These are phyloP conservation scores for Drosophila auraria DNA, from an alignment of 1,140 invertebrate genomes.

Conservation along the genomic window DNA sequence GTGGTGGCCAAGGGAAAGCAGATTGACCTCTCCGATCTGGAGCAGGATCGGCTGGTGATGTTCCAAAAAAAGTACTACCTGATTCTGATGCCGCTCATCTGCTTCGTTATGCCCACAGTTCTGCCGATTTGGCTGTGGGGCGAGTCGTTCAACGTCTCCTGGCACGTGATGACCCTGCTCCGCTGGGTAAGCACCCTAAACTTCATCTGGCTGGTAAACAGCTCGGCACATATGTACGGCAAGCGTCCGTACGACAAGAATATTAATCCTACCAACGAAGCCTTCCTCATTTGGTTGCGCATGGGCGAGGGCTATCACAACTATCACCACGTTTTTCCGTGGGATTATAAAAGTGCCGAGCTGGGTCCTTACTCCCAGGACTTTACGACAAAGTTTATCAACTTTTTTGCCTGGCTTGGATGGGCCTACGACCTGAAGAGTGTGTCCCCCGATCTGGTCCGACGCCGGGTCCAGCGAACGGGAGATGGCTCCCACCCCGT, in stretches of 20 bases:
- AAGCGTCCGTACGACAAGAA: constrained; percentile 95
- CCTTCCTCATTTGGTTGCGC: constrained; percentile 87
- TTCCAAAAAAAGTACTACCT: constrained; percentile 96
- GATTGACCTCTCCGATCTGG: constrained; percentile 95
- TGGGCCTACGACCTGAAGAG: constrained; percentile 95
- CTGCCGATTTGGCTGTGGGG: constrained; percentile 94
- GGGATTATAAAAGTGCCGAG: constrained; percentile 96
- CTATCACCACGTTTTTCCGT: constrained; percentile 97
- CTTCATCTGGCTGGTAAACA: constrained; percentile 98
- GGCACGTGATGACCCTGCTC: constrained; percentile 92
- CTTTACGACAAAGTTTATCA: constrained; percentile 93
- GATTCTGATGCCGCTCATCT: constrained; percentile 91
- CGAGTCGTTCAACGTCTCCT: constrained; percentile 92
- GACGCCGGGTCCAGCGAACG: constrained; percentile 89
- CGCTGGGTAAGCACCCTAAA: constrained; percentile 95
- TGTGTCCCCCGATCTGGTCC: constrained; percentile 90
- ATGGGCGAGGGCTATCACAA: constrained; percentile 97
- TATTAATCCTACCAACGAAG: constrained; percentile 92
- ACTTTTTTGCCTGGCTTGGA: constrained; percentile 93
- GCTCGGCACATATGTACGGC: constrained; percentile 96
- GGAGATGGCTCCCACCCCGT: constrained; percentile 91
- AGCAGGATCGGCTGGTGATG: constrained; percentile 91
- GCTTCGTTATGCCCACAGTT: constrained; percentile 94
- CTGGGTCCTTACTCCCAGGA: constrained; percentile 92
- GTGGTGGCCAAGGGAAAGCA: constrained; percentile 93